Evolutionary conservation across 2,888 invertebrate genomes (phyloP).

Genomic region (Drosophila nr. medialis): DNA sequence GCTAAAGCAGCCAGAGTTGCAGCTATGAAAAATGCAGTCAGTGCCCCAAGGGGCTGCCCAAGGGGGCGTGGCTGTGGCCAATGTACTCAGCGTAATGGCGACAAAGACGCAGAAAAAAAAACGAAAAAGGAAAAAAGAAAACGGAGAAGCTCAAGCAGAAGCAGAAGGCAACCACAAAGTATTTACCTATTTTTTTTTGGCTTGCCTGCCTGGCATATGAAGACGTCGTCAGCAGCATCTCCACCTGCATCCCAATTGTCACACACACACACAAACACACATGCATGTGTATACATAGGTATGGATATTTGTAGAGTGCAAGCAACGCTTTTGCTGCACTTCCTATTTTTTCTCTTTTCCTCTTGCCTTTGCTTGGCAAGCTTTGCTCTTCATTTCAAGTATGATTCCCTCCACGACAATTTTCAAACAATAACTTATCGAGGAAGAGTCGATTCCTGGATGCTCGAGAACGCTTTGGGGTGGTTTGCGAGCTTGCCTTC

Average conservation of each 20-base stretch:
- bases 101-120: conserved; percentile 46
- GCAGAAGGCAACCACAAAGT: conserved; percentile 58
- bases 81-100: conserved; percentile 75
- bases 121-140: conserved; percentile 10
- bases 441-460: conserved; percentile 32
- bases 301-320: conserved; percentile 10
- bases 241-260: conserved; percentile 57
- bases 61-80: conserved; percentile 46
- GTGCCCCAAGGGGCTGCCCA: conserved; percentile 20
- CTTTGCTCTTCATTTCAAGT: conserved; percentile 50
- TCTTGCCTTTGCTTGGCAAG: conserved; percentile 17
- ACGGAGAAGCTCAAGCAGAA: background rate
- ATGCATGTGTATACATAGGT: conserved; percentile 21
- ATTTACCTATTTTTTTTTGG: conserved; percentile 66
- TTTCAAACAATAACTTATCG: conserved; percentile 60
- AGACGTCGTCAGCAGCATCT: conserved; percentile 45
- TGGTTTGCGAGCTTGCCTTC: conserved; percentile 51
- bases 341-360: conserved; percentile 45
- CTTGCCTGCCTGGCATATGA: conserved; percentile 33
- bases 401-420: conserved; percentile 39
- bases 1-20: conserved; percentile 63
- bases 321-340: conserved; percentile 42
- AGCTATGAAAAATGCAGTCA: conserved; percentile 69
- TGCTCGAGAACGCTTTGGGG: conserved; percentile 5
- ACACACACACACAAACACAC: conserved; percentile 17